Percentiles rank a stretch among this genome's conserved stretches.
Evolutionary conservation across 2,888 invertebrate genomes (phyloP).

Genomic region (Lottia gigantea): DNA sequence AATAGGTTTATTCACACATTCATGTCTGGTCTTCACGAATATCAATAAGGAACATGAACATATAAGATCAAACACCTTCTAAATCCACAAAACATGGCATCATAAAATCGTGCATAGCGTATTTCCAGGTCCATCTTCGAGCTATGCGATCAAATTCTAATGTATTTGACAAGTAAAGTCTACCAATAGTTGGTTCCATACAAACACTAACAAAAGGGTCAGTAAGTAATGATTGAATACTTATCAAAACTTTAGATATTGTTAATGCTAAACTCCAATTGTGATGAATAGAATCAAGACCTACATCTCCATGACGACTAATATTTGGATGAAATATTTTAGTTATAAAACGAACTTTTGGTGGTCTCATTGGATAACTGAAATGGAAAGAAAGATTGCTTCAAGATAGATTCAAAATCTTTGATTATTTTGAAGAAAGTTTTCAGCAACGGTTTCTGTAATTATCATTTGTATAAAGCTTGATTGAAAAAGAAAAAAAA

Average conservation of each 20-base stretch:
- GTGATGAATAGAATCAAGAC: slow-evolving; percentile 93
- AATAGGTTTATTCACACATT: no score
- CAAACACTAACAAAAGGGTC: slow-evolving; percentile 91
- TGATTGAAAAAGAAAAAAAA: no score
- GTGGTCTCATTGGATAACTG: slow-evolving; percentile 90
- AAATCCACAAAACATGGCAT: slow-evolving; percentile 55
- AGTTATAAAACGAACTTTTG: slow-evolving; percentile 90
- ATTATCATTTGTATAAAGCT: no score
- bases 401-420: no score
- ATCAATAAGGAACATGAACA: no score
- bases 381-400: slow-evolving; percentile 24
- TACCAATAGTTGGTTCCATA: slow-evolving; percentile 88
- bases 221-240: slow-evolving; percentile 67
- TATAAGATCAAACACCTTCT: slow-evolving; percentile 39
- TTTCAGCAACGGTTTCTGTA: no score
- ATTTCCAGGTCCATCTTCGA: slow-evolving; percentile 89
- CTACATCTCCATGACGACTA: slow-evolving; percentile 93
- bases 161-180: slow-evolving; percentile 80
- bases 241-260: slow-evolving; percentile 77
- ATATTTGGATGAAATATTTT: slow-evolving; percentile 95
- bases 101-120: slow-evolving; percentile 72
- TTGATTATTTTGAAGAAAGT: no score
- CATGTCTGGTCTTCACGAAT: no score
- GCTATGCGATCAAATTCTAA: slow-evolving; percentile 83
- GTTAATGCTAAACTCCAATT: slow-evolving; percentile 96